A percentile compares a stretch with the other conserved stretches of the same genome.
phyloP scores from a whole-genome alignment of 1,140 invertebrate genomes.

The Tribolium castaneum region DNA sequence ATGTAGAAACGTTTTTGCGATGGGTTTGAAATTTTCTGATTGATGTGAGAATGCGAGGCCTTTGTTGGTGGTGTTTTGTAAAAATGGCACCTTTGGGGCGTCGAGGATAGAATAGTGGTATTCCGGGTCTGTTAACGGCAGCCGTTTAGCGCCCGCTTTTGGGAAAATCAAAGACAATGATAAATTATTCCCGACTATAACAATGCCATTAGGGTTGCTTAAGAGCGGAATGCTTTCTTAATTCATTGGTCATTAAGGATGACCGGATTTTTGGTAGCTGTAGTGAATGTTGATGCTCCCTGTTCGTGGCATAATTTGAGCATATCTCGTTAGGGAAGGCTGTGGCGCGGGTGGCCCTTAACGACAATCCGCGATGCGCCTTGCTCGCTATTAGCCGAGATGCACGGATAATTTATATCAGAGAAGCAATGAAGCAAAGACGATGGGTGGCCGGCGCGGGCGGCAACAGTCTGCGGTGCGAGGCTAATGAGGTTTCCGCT shows the following conservation, averaged over 20 bases:
- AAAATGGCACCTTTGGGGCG: neutral
- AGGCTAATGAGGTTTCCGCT: conserved; percentile 53
- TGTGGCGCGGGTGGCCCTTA: conserved; percentile 53
- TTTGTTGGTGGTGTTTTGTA: neutral
- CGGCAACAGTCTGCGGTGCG: conserved; percentile 52
- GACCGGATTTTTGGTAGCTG: conserved; percentile 50
- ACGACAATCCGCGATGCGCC: conserved; percentile 55
- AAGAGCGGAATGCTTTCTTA: conserved; percentile 54
- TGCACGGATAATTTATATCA: conserved; percentile 58
- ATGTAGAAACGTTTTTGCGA: too few relatives aligned
- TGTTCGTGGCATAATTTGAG: conserved; percentile 59
- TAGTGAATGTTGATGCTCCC: conserved; percentile 50
- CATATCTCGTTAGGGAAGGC: conserved; percentile 54
- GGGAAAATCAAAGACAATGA: conserved; percentile 27
- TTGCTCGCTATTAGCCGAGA: conserved; percentile 55
- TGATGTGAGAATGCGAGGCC: too few relatives aligned
- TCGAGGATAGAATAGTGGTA: neutral
- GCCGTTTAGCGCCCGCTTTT: conserved; percentile 40
- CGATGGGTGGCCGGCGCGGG: conserved; percentile 47
- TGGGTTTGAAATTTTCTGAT: neutral
- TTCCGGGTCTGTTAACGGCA: conserved; percentile 38
- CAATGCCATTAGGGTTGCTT: conserved; percentile 43
- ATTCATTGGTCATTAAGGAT: conserved; percentile 59
- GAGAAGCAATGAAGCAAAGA: conserved; percentile 54
- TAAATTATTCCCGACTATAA: conserved; percentile 32